Conservation (phyloP, 2,113 vertebrate genomes). For the Tricholaema leucomelas region DNA sequence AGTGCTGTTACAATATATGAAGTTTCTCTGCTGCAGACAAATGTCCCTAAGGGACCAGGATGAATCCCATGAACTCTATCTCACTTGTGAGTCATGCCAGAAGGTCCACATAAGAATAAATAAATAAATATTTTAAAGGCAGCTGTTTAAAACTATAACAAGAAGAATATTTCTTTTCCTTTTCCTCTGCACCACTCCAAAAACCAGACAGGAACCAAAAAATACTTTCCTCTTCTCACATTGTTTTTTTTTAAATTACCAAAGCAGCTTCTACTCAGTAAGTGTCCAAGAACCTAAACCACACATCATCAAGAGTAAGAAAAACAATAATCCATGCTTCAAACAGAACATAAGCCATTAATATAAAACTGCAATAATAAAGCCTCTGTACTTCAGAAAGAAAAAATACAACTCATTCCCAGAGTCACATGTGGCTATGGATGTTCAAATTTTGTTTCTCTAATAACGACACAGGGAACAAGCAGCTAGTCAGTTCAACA, state of each 20-base stretch:
- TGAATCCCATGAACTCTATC: background rate
- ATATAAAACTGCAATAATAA: background rate
- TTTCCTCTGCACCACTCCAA: background rate
- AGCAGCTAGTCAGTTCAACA: background rate
- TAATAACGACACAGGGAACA: background rate
- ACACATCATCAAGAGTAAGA: background rate
- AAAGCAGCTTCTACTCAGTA: background rate
- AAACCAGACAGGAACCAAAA: background rate
- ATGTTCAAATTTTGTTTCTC: background rate
- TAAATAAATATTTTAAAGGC: constrained; percentile 13
- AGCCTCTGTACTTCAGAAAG: background rate
- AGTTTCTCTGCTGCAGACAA: background rate
- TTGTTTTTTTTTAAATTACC: background rate
- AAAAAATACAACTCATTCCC: background rate
- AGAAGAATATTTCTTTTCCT: background rate
- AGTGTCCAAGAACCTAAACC: background rate
- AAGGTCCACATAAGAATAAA: background rate
- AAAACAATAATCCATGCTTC: background rate
- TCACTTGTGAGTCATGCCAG: background rate
- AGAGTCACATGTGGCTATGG: background rate
- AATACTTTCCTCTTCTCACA: background rate
- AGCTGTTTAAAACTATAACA: constrained; percentile 5
- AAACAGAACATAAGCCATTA: background rate
- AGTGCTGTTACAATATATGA: background rate
- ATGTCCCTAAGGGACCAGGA: background rate